Base-by-base conservation (phyloP, 2,797 vertebrate species). In the Notolabrus celidotus region DNA sequence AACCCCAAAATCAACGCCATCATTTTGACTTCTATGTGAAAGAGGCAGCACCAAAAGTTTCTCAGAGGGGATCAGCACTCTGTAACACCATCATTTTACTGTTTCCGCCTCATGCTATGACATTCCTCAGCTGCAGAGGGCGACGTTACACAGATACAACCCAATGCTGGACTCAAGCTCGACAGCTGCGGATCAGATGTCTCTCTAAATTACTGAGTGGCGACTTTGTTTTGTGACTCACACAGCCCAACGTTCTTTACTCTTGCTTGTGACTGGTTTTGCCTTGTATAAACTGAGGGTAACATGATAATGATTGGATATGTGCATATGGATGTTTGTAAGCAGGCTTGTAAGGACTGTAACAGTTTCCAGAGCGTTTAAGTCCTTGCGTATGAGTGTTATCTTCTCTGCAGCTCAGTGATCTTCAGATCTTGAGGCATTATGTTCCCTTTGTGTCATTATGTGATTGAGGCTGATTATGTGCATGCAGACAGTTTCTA, bases 141-240 rank as follows among this genome's bases (percentile, higher is more conserved):
- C 83, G 56, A 59, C 71, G 55, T 89, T 86, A 70, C 67, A 78
- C 77, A 85, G 49, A 70, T 46, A 34, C 75, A 51, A 9, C 19
- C 34, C 67, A 41, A 34, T 16, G 16, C 42, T 47, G 41, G 50
- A 17, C 34, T n/a, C 10, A 0, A 31, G 27, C n/a, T 52, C 29
- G n/a, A 77, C 83, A 88, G 90, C 86, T 89, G 88, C 77, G 57
- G 75, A 56, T 86, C 88, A 92, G 86, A 92, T 89, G 87, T 85
- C 81, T 66, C 64, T 71, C 60, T 22, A 59, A 82, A 75, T 79
- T 68, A 79, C 79, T 54, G 63, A 75, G 60, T 78, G 80, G 77
- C 10, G 57, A 64, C 82, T 87, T 86, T 79, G 72, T 79, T 84
- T 72, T 71, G 72, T 82, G 86, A 86, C 66, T 86, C 85, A 79